Percentiles rank a stretch among this genome's conserved stretches.
phyloP scores from a whole-genome alignment of 2,113 vertebrate species.

The Charina bottae region DNA sequence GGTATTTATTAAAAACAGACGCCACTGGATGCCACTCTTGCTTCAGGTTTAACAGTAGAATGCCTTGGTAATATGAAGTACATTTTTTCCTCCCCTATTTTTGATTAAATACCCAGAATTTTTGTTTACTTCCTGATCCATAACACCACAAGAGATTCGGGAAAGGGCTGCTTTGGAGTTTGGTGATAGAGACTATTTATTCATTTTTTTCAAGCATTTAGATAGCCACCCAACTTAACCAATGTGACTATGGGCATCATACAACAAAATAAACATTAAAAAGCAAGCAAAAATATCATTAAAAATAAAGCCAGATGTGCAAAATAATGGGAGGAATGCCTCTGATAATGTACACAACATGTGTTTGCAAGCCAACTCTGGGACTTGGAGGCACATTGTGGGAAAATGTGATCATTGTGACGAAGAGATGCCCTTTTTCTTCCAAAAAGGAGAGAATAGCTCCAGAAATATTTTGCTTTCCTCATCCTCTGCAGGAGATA shows the following conservation, averaged over 20 bases:
- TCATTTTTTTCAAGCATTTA: background rate
- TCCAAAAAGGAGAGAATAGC: background rate
- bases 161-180: constrained; percentile 56
- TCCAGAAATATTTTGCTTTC: constrained; percentile 8
- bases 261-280: background rate
- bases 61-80: constrained; percentile 17
- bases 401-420: background rate
- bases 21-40: constrained; percentile 76
- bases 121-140: constrained; percentile 30
- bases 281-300: background rate
- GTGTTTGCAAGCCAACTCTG: constrained; percentile 54
- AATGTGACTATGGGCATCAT: background rate
- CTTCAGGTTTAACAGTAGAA: constrained; percentile 51
- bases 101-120: background rate
- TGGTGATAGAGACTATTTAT: constrained; percentile 32
- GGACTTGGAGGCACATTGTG: constrained; percentile 18
- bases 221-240: background rate
- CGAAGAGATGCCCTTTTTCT: background rate
- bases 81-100: constrained; percentile 6
- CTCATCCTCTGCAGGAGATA: background rate
- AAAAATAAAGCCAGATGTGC: background rate
- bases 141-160: background rate
- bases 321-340: constrained; percentile 24
- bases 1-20: constrained; percentile 45
- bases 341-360: constrained; percentile 26